phyloP scores from a whole-genome alignment of 2,113 vertebrate genomes.

The Dasyornis broadbenti region DNA sequence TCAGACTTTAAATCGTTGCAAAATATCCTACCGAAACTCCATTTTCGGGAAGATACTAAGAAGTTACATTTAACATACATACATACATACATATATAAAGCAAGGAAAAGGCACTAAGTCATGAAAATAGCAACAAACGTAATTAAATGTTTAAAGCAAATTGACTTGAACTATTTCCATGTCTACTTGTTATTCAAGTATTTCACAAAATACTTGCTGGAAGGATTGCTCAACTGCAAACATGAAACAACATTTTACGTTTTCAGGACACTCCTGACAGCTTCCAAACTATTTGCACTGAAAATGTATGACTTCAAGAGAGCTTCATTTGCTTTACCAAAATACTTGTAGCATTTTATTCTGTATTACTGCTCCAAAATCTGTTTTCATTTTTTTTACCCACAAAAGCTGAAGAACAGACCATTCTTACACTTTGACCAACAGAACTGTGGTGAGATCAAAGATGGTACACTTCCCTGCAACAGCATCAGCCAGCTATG shows the following conservation, averaged over 20 bases:
- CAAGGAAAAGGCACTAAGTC: not conserved
- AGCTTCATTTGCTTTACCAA: not conserved
- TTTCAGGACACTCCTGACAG: not conserved
- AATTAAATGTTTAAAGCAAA: not conserved
- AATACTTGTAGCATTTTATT: not conserved
- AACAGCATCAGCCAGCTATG: not conserved
- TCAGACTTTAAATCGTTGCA: not conserved
- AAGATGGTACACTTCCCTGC: not conserved
- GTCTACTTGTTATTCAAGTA: not conserved
- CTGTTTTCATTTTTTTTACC: not conserved
- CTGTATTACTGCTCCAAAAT: not conserved
- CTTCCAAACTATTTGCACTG: not conserved
- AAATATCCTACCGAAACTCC: not conserved
- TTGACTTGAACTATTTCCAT: not conserved
- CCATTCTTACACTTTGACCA: not conserved
- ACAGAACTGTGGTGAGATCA: not conserved
- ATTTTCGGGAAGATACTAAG: not conserved
- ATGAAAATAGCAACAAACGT: not conserved
- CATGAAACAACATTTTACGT: not conserved
- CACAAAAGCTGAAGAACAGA: not conserved
- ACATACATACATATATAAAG: not conserved
- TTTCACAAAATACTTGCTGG: not conserved
- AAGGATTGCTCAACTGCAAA: not conserved
- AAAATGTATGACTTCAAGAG: not conserved
- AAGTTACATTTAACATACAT: not conserved